Conservation (phyloP, 2,888 invertebrate genomes). For the Synergus umbraculus region DNA sequence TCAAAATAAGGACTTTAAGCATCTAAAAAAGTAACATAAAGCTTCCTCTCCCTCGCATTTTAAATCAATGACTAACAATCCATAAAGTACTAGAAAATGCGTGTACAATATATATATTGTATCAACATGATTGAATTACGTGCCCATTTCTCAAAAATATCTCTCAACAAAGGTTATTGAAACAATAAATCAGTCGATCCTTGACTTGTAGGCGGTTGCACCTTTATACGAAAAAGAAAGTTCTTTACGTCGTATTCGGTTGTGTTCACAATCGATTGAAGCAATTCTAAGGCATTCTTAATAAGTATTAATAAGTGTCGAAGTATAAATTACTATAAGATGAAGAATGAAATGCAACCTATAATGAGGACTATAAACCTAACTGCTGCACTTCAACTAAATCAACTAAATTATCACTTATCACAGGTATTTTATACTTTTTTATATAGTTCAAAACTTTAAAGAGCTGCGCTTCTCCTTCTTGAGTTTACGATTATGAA, state of each 20-base stretch:
- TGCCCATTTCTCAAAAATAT: slow-evolving; percentile 6
- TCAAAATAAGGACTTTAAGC: neutral
- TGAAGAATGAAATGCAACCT: neutral
- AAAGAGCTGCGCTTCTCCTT: neutral
- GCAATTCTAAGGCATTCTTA: slow-evolving; percentile 4
- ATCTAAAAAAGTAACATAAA: neutral
- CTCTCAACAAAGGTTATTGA: slow-evolving; percentile 32
- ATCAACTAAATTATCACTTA: neutral
- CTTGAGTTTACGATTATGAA: slow-evolving; percentile 9
- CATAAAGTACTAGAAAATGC: neutral
- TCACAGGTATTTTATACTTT: neutral
- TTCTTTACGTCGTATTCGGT: slow-evolving; percentile 34
- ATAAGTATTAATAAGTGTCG: slow-evolving; percentile 1
- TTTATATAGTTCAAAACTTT: neutral
- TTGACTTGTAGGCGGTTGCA: slow-evolving; percentile 36
- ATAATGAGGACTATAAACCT: neutral
- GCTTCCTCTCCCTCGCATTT: neutral
- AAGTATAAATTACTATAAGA: neutral
- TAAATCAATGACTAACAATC: neutral
- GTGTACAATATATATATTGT: neutral
- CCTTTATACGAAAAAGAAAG: slow-evolving; percentile 33
- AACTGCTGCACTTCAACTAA: neutral
- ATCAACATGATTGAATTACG: slow-evolving; percentile 1
- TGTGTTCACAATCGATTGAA: neutral
- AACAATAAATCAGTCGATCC: slow-evolving; percentile 27